These are phyloP conservation scores for Pediacus dermestoides DNA, from an alignment of 2,888 invertebrate species.

Conservation along the genomic window DNA sequence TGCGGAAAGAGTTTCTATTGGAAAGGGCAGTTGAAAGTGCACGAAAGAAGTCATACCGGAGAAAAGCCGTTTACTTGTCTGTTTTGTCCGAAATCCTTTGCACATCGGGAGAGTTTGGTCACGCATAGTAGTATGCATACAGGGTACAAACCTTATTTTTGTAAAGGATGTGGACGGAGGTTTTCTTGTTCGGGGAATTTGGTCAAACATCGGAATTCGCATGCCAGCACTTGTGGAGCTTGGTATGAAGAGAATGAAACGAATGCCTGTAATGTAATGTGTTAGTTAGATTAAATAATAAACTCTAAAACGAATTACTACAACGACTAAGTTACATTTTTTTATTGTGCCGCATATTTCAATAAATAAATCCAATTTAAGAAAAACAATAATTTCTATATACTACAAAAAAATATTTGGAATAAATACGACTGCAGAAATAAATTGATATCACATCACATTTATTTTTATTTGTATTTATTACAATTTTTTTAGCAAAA, in stretches of 20 bases:
- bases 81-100: conserved; percentile 46
- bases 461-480: no score
- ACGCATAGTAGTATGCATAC: conserved; percentile 52
- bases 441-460: no score
- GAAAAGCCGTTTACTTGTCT: conserved; percentile 53
- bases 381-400: no score
- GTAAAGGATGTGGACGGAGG: conserved; percentile 50
- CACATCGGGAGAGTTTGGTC: conserved; percentile 50
- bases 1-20: conserved; percentile 45
- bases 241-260: conserved; percentile 23
- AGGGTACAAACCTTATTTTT: conserved; percentile 51
- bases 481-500: no score
- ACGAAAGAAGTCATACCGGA: conserved; percentile 50
- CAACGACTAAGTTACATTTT: no score
- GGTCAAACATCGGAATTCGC: conserved; percentile 50
- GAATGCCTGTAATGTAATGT: no score
- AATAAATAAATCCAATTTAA: no score
- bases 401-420: no score
- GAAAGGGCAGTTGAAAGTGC: conserved; percentile 45
- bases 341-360: no score
- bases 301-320: no score
- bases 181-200: conserved; percentile 54
- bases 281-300: no score
- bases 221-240: conserved; percentile 49
- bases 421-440: no score